Evolutionary conservation across 2,113 vertebrate species (phyloP).

Genomic region (Antidorcas marsupialis): DNA sequence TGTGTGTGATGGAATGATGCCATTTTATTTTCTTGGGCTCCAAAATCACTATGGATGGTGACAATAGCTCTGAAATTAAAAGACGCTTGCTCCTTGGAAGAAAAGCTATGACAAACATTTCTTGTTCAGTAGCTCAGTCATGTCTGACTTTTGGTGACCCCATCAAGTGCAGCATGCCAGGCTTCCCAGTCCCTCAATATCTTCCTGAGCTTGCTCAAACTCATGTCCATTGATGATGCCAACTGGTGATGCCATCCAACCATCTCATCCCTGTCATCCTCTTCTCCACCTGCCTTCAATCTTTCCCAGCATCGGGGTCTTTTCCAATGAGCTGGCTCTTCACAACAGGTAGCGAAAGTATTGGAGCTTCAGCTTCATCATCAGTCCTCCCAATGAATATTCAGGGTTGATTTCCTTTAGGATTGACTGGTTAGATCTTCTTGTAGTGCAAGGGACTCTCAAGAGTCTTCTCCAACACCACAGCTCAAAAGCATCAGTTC

Average conservation of each 20-base stretch:
- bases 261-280: background rate
- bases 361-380: background rate
- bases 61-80: background rate
- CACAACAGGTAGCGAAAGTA: background rate
- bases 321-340: background rate
- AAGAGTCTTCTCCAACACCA: background rate
- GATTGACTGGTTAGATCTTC: background rate
- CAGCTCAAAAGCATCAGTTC: background rate
- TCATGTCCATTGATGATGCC: background rate
- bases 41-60: background rate
- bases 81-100: background rate
- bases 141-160: background rate
- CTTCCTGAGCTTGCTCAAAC: background rate
- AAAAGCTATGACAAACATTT: background rate
- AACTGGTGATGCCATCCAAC: background rate
- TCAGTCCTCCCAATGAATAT: background rate
- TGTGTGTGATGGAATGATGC: background rate
- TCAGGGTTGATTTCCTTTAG: background rate
- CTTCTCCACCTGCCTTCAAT: background rate
- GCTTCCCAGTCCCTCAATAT: background rate
- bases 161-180: background rate
- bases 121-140: background rate
- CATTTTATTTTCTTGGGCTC: background rate
- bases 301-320: background rate
- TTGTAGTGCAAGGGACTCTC: background rate